A percentile compares a stretch with the other conserved stretches of the same genome.
phyloP scores from a whole-genome alignment of 2,113 vertebrate genomes.

The Loxodonta africana region DNA sequence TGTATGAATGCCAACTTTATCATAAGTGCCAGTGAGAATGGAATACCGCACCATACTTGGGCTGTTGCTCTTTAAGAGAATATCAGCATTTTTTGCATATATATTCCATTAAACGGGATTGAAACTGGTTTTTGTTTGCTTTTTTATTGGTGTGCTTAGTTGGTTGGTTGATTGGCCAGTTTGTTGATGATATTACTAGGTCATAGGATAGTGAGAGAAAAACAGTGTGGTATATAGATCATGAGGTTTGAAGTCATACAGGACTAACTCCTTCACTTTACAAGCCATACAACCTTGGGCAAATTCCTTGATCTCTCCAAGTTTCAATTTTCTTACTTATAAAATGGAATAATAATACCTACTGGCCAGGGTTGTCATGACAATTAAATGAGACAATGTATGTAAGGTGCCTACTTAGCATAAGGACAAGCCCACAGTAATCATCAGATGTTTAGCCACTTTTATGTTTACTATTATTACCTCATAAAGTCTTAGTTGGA shows the following conservation, averaged over 20 bases:
- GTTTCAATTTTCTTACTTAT: conserved; percentile 31
- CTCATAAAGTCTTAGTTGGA: conserved; percentile 1
- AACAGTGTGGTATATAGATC: neutral
- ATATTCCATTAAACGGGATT: neutral
- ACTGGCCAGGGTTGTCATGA: neutral
- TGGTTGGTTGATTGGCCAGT: neutral
- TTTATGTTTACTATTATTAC: conserved; percentile 47
- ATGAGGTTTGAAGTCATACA: neutral
- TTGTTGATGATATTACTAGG: neutral
- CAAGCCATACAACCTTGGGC: neutral
- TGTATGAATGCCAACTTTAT: neutral
- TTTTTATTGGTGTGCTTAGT: neutral
- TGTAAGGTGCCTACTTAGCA: neutral
- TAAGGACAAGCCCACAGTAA: conserved; percentile 42
- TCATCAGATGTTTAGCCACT: neutral
- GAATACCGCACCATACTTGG: neutral
- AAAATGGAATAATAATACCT: neutral
- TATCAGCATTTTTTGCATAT: conserved; percentile 19
- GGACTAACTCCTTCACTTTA: neutral
- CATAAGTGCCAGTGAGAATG: neutral
- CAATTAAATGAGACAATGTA: conserved; percentile 20
- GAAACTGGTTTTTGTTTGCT: neutral
- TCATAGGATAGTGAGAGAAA: neutral
- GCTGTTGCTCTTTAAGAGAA: neutral
- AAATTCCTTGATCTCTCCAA: conserved; percentile 12